Evolutionary conservation across 2,113 vertebrate species (phyloP).

Genomic region (Ariopsis seemanni): DNA sequence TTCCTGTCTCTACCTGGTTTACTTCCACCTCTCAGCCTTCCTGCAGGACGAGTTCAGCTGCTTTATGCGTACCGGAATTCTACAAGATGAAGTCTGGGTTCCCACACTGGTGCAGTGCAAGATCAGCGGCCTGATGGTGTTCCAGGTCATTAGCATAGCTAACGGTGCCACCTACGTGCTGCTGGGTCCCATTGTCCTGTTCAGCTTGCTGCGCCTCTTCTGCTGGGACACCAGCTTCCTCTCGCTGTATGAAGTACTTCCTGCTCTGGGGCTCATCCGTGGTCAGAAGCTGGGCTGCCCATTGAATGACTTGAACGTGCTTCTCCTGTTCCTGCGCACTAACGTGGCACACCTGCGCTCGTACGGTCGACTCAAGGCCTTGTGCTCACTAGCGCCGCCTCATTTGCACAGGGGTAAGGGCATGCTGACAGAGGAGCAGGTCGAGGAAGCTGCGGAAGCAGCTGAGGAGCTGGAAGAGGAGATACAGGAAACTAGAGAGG

Average conservation of each 20-base stretch:
- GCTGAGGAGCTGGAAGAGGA: constrained; percentile 72
- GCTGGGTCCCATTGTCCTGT: constrained; percentile 81
- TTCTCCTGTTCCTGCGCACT: constrained; percentile 88
- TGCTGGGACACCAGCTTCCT: constrained; percentile 92
- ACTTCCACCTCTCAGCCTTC: constrained; percentile 87
- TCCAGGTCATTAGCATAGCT: constrained; percentile 87
- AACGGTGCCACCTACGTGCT: constrained; percentile 80
- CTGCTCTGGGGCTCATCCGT: constrained; percentile 85
- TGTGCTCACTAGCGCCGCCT: constrained; percentile 81
- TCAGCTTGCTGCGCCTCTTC: constrained; percentile 85
- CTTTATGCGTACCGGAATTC: constrained; percentile 81
- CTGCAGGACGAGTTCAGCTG: constrained; percentile 94
- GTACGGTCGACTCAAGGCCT: constrained; percentile 83
- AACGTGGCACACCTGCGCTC: constrained; percentile 87
- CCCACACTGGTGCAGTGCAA: constrained; percentile 86
- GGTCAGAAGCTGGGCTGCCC: constrained; percentile 87
- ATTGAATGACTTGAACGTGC: constrained; percentile 89
- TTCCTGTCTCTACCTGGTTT: constrained; percentile 88
- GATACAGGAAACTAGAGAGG: constrained; percentile 71
- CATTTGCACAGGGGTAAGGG: constrained; percentile 73
- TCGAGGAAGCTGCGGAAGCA: constrained; percentile 70
- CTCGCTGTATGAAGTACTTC: constrained; percentile 90
- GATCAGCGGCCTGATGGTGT: constrained; percentile 83
- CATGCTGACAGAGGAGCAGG: constrained; percentile 70
- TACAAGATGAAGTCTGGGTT: constrained; percentile 73